Base-by-base conservation (phyloP, 1,140 invertebrate genomes). In the Eufriesea mexicana region DNA sequence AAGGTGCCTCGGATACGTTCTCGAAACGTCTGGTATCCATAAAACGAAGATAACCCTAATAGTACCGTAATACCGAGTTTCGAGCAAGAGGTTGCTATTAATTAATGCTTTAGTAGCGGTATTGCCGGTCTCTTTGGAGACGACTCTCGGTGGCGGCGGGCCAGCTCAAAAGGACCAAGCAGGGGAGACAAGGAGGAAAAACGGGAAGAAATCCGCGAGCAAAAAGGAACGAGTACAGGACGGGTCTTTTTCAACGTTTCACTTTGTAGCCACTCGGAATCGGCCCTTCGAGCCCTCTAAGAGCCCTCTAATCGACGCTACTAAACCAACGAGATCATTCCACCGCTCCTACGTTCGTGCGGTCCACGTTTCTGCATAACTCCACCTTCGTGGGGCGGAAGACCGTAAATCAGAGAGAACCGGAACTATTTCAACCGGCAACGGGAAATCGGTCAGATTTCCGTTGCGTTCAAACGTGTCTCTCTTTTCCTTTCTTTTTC, bases 291-390 rank as follows among this genome's bases (percentile, higher is more conserved):
- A 84, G 81, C 82, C 61, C 82, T 77, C 59, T 88, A 88, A 89
- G 84, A 86, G 59, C 87, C 81, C 80, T 76, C 87, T 89, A 89
- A 89, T 89, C 87, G 87, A 89, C 87, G 84, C 84, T 89, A 86
- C 87, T 89, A 89, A 89, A 89, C 87, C 87, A 86, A 85, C 87
- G 79, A 85, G 87, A 76, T 73, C 79, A 83, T 88, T 84, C 72
- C 55, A 61, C 71, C 35, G 62, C 74, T 83, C 77, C 54, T 57
- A 81, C 47, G 73, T 51, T 80, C 72, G 51, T 70, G 61, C 54
- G 45, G 66, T 54, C 68, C 68, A 75, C 59, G 73, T 87, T 87
- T 83, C 85, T 86, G 84, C 84, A 89, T 90, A 89, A 89, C 86
- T 83, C 67, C 55, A 54, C 14, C 54, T 23, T 5, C 12, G 42